These are phyloP conservation scores for Acanthornis magna DNA, from an alignment of 2,797 vertebrate genomes.

Conservation along the genomic window DNA sequence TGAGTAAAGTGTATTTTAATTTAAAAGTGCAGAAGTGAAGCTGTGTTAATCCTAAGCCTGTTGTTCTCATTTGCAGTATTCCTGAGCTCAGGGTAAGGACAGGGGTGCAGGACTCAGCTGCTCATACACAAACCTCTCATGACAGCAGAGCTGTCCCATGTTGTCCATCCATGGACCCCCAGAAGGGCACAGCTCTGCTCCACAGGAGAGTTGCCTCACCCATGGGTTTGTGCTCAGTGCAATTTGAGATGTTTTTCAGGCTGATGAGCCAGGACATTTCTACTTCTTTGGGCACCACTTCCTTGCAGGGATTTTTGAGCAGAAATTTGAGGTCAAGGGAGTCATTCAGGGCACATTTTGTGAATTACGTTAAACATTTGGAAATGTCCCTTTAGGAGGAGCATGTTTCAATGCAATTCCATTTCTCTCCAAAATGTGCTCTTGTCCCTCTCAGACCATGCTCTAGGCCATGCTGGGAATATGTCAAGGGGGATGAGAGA, in stretches of 20 bases:
- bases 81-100: neutral
- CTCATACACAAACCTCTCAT: neutral
- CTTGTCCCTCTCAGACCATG: too few relatives aligned
- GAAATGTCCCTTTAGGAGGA: too few relatives aligned
- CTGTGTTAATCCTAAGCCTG: neutral
- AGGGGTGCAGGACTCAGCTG: neutral
- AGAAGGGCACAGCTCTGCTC: neutral
- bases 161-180: neutral
- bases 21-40: neutral
- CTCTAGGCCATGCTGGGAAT: too few relatives aligned
- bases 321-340: too few relatives aligned
- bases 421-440: too few relatives aligned
- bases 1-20: neutral
- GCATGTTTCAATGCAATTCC: too few relatives aligned
- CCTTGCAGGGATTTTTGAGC: too few relatives aligned
- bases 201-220: neutral
- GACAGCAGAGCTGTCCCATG: neutral
- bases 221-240: neutral
- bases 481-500: too few relatives aligned
- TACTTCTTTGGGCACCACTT: neutral
- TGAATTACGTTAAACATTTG: too few relatives aligned
- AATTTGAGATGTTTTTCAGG: neutral
- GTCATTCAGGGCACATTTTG: too few relatives aligned
- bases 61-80: neutral
- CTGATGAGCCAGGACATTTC: neutral